Base-by-base conservation (phyloP, 2,113 vertebrate species). In the Cebidichthys violaceus region DNA sequence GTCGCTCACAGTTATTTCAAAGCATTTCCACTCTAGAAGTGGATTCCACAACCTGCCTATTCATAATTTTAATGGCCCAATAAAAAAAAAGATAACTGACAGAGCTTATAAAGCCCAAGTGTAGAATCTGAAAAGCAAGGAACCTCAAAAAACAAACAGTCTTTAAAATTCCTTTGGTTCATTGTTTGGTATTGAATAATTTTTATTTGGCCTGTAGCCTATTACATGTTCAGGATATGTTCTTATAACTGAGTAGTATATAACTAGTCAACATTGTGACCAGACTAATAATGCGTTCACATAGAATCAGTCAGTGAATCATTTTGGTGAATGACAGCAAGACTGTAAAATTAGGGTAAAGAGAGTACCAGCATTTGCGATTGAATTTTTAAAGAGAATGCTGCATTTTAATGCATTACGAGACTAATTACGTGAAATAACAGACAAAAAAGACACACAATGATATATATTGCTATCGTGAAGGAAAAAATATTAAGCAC, bases 31-130 rank as follows among this genome's bases (percentile, higher is more conserved):
- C 78, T 76, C 29, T 45, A 68, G 57, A 90, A 70, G 22, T 13
- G 68, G 65, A 89, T 91, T 86, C 77, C 73, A 84, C 59, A 89
- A 82, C 52, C 0, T 1, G 31, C 27, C 84, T 20, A 60, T 86
- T 90, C 78, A 88, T 88, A 72, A 88, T 77, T 86, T 86, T 85
- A 89, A 90, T 65, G 41, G 39, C 14, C 37, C 4, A 79, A 70
- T 89, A 89, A 87, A 87, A 87, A 87, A n/a, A 11, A 72, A 77
- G 55, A 81, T 70, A 86, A 59, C 39, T 37, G 55, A 31, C 41
- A 65, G 57, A 35, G 66, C 29, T 79, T 55, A 60, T 27, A 62
- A 66, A 55, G 47, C 47, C 24, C n/a, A 60, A 45, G 55, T 33
- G 37, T 55, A 20, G 17, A 41, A 69, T 61, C 41, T 82, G 17